Evolutionary conservation across 2,888 invertebrate species (phyloP), one percentile per base, ranked within the genome.

Genomic region (Tiphia femorata): DNA sequence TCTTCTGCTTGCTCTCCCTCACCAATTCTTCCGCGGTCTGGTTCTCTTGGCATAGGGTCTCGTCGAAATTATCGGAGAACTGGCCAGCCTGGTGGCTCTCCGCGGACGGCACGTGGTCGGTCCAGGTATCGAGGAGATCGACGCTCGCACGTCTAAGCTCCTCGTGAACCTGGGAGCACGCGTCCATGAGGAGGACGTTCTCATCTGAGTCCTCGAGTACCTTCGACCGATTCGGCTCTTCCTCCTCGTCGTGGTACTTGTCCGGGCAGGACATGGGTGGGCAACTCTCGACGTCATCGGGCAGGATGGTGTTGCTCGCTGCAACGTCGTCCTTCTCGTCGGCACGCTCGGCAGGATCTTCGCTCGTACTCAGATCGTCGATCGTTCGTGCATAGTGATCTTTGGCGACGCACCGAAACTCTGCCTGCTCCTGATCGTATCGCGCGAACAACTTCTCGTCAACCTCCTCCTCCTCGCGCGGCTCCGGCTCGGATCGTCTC

Each of bases 11-110:
- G n/a, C n/a, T n/a, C n/a, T n/a, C n/a, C n/a, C n/a, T n/a, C n/a
- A n/a, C n/a, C 25, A 19, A 17, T 2, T n/a, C 16, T 37, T 17
- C 14, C 2, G 3, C 8, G 2, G 5, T 16, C 16, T 12, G 16
- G 10, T 3, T n/a, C 33, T n/a, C n/a, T 7, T 49, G 29, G n/a
- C 33, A 33, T 7, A 49, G 30, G 0, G 48, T 7, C 21, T 60
- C 58, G n/a, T 70, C 61, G n/a, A 72, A 75, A 38, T 76, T 70
- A n/a, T 76, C 73, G 12, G 68, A 72, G 27, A 74, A 73, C 38
- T 73, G 73, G n/a, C 62, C 69, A 3, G 50, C 40, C 42, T 67
- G 66, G 2, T 38, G 53, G 5, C 20, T 55, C 2, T 46, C 64
- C 3, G 40, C 44, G 27, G 35, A 58, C 1, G 12, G 29, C 16